phyloP scores from a whole-genome alignment of 1,140 invertebrate genomes.

The Halesus radiatus region DNA sequence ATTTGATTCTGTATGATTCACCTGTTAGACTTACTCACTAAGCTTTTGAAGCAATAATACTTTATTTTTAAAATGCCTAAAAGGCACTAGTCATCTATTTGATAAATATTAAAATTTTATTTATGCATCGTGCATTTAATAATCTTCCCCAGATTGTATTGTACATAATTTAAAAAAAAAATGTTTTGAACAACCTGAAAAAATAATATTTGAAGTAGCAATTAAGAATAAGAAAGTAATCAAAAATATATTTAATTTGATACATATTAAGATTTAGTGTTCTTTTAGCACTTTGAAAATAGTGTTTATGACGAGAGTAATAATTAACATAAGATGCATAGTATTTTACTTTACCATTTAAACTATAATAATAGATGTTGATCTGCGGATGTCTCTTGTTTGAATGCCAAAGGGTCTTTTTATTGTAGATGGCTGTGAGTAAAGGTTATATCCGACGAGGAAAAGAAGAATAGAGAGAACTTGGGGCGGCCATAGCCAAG shows the following conservation, averaged over 20 bases:
- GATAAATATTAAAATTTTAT: constrained; percentile 19
- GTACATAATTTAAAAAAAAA: background rate
- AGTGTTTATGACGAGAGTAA: constrained; percentile 47
- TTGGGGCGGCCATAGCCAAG: constrained; percentile 43
- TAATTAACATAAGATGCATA: constrained; percentile 47
- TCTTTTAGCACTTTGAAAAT: constrained; percentile 25
- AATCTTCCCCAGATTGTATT: constrained; percentile 21
- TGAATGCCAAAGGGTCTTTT: constrained; percentile 46
- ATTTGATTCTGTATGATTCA: constrained; percentile 29
- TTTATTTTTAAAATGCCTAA: constrained; percentile 48
- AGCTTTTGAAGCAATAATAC: constrained; percentile 56
- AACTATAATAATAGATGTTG: constrained; percentile 34
- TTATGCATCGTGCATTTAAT: background rate
- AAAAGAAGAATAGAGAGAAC: background rate
- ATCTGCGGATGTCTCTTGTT: constrained; percentile 38
- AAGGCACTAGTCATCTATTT: constrained; percentile 45
- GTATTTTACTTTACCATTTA: constrained; percentile 32
- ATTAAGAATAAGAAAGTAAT: constrained; percentile 14
- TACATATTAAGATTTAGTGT: constrained; percentile 20
- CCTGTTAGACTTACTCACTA: constrained; percentile 52
- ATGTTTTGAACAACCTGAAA: background rate
- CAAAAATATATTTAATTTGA: constrained; percentile 28
- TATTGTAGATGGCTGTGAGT: constrained; percentile 53
- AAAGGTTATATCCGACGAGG: constrained; percentile 45
- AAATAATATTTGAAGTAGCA: background rate